Conservation (phyloP, 2,888 invertebrate species). For the Phania funesta region DNA sequence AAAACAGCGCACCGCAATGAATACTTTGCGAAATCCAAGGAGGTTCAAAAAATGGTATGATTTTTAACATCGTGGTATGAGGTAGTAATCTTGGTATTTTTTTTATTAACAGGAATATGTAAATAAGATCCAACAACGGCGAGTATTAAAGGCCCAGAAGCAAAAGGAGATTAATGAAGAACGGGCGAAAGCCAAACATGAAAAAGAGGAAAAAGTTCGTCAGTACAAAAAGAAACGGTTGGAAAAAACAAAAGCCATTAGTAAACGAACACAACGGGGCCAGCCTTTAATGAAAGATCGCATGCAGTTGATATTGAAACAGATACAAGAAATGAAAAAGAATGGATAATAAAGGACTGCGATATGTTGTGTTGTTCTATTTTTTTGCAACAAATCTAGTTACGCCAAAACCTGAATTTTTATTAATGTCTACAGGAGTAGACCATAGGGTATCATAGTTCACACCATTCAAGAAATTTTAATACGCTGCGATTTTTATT, state of each 20-base stretch:
- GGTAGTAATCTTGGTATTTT: no score
- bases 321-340: constrained; percentile 83
- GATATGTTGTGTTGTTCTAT: neutral
- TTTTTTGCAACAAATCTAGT: no score
- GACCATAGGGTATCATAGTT: no score
- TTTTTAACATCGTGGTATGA: no score
- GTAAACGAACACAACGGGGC: constrained; percentile 89
- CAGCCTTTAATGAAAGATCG: constrained; percentile 93
- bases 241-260: constrained; percentile 86
- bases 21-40: constrained; percentile 19
- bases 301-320: constrained; percentile 88
- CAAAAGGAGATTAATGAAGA: constrained; percentile 75
- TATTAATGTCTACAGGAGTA: no score
- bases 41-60: constrained; percentile 32
- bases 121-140: constrained; percentile 58
- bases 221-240: constrained; percentile 87
- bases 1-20: constrained; percentile 36
- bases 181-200: constrained; percentile 80
- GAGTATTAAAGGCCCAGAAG: constrained; percentile 55
- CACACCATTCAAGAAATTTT: no score
- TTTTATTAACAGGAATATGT: constrained; percentile 48
- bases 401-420: no score
- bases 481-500: no score
- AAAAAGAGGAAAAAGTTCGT: constrained; percentile 83
- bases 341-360: constrained; percentile 24